Conservation (phyloP, 2,888 invertebrate species). For the Sarcophaga carnaria region DNA sequence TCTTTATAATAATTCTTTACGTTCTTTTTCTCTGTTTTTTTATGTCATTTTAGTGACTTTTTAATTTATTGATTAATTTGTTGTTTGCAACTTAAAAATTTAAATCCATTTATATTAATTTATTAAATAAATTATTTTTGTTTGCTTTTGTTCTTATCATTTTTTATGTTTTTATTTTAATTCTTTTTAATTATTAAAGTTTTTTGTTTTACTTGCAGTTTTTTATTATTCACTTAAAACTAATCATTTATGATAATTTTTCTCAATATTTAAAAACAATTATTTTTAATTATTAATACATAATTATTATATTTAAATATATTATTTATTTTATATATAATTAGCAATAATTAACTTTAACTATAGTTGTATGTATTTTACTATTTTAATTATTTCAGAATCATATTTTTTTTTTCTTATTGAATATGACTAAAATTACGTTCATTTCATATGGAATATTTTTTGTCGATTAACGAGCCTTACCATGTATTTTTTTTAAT, state of each 20-base stretch:
- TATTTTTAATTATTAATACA: constrained; percentile 60
- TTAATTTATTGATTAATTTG: constrained; percentile 54
- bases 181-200: constrained; percentile 9
- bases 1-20: constrained; percentile 62
- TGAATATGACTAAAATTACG: not conserved
- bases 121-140: constrained; percentile 41
- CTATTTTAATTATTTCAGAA: not conserved
- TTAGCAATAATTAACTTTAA: constrained; percentile 54
- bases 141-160: not conserved
- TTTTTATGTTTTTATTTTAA: not conserved
- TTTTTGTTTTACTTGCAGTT: not conserved
- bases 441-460: not conserved
- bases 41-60: constrained; percentile 47
- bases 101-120: constrained; percentile 60
- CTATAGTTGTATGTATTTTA: constrained; percentile 29
- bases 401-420: constrained; percentile 7
- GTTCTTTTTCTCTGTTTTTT: constrained; percentile 63
- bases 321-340: constrained; percentile 5
- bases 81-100: constrained; percentile 57
- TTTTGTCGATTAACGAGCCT: too few species aligned
- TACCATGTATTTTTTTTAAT: not conserved
- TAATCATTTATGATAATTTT: constrained; percentile 53
- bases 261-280: constrained; percentile 64
- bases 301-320: constrained; percentile 36
- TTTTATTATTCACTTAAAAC: constrained; percentile 40